Conservation (phyloP, 2,797 vertebrate genomes). For the Peromyscus nudipes region DNA sequence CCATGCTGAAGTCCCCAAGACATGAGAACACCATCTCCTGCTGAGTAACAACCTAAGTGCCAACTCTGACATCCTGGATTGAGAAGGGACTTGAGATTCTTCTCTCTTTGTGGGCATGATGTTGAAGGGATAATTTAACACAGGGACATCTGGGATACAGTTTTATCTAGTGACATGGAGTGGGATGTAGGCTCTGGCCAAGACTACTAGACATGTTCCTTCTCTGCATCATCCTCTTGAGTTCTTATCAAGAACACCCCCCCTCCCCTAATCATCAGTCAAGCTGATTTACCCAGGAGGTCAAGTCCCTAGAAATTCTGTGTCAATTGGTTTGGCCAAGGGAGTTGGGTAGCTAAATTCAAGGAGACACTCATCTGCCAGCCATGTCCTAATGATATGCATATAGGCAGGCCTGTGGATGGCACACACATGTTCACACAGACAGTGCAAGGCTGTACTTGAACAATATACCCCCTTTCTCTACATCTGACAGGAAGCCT, state of each 20-base stretch:
- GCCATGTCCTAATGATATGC: rapidly evolving
- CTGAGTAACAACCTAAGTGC: not conserved
- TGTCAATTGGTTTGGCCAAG: not conserved
- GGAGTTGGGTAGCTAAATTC: not conserved
- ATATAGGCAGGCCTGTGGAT: rapidly evolving
- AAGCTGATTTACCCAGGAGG: not conserved
- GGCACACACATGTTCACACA: rapidly evolving
- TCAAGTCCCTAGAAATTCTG: not conserved
- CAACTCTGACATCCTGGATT: not conserved
- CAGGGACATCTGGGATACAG: too few relatives aligned
- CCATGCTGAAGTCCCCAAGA: not conserved
- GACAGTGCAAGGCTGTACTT: not conserved
- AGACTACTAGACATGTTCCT: not conserved
- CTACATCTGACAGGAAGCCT: not conserved
- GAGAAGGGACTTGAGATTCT: not conserved
- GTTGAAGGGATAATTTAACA: not conserved
- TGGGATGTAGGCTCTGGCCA: not conserved
- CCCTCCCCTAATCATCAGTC: not conserved
- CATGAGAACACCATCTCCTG: not conserved
- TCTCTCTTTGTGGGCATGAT: not conserved
- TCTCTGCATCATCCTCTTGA: not conserved
- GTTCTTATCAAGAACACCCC: too few relatives aligned
- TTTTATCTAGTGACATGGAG: rapidly evolving
- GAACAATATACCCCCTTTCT: not conserved
- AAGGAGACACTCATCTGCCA: not conserved